Conservation (phyloP, 2,113 vertebrate genomes). For the Polypterus bichir region DNA sequence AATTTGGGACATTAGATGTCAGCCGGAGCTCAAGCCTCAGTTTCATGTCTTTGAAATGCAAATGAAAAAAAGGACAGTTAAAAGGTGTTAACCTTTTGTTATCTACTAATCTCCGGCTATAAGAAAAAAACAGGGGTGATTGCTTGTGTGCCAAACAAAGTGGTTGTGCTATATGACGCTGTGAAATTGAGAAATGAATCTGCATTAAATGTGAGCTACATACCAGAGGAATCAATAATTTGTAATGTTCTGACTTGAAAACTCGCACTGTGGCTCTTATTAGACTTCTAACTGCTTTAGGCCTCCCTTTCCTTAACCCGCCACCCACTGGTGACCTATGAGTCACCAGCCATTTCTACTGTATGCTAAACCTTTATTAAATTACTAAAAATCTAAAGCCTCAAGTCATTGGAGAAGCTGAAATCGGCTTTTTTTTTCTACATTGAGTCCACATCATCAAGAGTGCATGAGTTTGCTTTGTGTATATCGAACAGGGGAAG, state of each 20-base stretch:
- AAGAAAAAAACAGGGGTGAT: too few species aligned
- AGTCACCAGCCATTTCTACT: conserved; percentile 74
- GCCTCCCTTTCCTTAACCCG: conserved; percentile 77
- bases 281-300: conserved; percentile 66
- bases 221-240: conserved; percentile 58
- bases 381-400: conserved; percentile 63
- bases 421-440: conserved; percentile 27
- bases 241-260: conserved; percentile 55
- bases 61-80: too few species aligned
- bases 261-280: conserved; percentile 58
- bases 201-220: conserved; percentile 38
- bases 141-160: too few species aligned
- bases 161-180: too few species aligned
- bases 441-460: background rate
- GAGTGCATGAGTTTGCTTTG: background rate
- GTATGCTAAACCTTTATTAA: conserved; percentile 79
- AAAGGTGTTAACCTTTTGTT: too few species aligned
- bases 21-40: too few species aligned
- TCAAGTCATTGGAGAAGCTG: conserved; percentile 49
- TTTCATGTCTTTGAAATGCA: too few species aligned
- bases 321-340: conserved; percentile 89
- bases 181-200: background rate
- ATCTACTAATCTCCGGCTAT: too few species aligned
- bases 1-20: too few species aligned
- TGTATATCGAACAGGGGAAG: too few species aligned